Evolutionary conservation across 2,888 invertebrate genomes (phyloP).

Genomic region (Stramonita haemastoma): DNA sequence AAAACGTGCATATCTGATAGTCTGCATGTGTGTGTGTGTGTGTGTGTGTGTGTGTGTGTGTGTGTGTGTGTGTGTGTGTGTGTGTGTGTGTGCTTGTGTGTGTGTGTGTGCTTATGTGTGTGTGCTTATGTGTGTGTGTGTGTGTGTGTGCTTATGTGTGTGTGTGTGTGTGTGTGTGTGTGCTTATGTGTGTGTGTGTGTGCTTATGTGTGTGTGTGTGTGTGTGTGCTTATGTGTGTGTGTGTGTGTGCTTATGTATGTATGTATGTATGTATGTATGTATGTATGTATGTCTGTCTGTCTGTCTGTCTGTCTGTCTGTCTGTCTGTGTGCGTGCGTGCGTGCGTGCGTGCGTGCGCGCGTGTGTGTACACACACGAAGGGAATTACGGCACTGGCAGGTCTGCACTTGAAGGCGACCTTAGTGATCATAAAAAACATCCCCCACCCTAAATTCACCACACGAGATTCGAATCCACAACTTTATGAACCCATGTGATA

Average conservation of each 20-base stretch:
- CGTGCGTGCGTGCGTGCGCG: neutral
- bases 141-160: neutral
- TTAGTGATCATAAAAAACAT: too few relatives aligned
- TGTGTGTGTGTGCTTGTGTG: too few relatives aligned
- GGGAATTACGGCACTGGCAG: too few relatives aligned
- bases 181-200: too few relatives aligned
- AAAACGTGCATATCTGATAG: too few relatives aligned
- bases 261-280: neutral
- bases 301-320: neutral
- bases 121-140: neutral
- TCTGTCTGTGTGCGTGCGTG: neutral
- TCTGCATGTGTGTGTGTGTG: too few relatives aligned
- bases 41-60: neutral
- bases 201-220: too few relatives aligned
- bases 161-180: slow-evolving; percentile 17
- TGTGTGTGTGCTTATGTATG: neutral
- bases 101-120: too few relatives aligned
- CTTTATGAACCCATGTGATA: too few relatives aligned
- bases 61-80: neutral
- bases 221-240: neutral
- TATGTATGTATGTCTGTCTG: neutral
- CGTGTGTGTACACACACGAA: neutral
- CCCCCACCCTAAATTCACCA: too few relatives aligned
- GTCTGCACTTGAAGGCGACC: too few relatives aligned
- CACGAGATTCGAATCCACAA: too few relatives aligned